Evolutionary conservation across 2,888 invertebrate species (phyloP).

Genomic region (Pomacea canaliculata): DNA sequence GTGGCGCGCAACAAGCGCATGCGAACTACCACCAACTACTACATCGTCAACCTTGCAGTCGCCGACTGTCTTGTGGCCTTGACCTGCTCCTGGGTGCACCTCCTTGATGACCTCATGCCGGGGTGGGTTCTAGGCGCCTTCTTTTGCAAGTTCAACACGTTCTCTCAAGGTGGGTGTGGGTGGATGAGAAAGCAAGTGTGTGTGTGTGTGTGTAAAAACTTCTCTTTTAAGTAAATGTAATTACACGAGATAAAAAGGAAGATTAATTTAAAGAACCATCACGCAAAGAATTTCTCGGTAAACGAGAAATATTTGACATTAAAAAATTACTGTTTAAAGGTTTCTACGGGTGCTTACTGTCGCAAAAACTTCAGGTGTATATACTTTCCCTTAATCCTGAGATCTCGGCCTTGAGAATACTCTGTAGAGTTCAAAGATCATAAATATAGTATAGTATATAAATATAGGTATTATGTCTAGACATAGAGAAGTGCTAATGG

Average conservation of each 20-base stretch:
- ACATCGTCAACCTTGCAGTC: conserved; percentile 65
- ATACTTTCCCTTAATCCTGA: too few relatives aligned
- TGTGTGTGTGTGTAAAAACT: background rate
- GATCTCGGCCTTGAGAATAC: too few relatives aligned
- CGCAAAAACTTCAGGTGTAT: too few relatives aligned
- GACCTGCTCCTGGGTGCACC: conserved; percentile 82
- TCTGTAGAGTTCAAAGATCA: too few relatives aligned
- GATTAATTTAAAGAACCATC: background rate
- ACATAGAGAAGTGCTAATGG: too few relatives aligned
- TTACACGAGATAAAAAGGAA: background rate
- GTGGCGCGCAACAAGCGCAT: conserved; percentile 58
- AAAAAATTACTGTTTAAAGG: too few relatives aligned
- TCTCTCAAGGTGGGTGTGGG: conserved; percentile 77
- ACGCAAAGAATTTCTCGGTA: too few relatives aligned
- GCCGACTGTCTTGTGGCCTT: conserved; percentile 62
- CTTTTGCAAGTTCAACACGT: conserved; percentile 84
- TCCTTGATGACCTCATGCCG: conserved; percentile 83
- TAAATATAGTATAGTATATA: too few relatives aligned
- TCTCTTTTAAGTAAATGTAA: background rate
- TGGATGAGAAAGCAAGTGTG: background rate
- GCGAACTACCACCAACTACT: conserved; percentile 66
- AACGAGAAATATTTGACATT: too few relatives aligned
- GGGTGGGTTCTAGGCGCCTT: conserved; percentile 81
- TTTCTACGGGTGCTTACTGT: too few relatives aligned
- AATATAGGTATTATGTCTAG: too few relatives aligned